Conservation (phyloP, 2,888 invertebrate species). For the Callinectes sapidus region DNA sequence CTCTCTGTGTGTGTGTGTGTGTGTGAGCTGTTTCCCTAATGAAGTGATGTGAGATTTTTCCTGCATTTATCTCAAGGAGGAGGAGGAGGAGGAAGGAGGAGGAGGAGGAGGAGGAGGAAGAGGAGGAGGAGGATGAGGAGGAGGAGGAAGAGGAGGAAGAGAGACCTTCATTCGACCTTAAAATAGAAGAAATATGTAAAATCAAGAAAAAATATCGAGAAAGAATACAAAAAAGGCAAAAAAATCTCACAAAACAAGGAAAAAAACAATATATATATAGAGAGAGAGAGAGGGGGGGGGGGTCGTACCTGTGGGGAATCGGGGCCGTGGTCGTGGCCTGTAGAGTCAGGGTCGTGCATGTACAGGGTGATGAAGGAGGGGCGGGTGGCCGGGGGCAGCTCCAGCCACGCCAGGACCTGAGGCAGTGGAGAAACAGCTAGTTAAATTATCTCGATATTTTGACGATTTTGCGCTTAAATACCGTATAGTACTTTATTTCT, state of each 20-base stretch:
- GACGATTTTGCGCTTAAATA: too few relatives aligned
- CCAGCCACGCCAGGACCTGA: conserved; percentile 74
- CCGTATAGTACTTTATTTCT: neutral
- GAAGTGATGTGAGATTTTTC: too few relatives aligned
- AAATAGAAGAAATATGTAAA: too few relatives aligned
- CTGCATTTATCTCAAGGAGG: too few relatives aligned
- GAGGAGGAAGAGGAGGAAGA: too few relatives aligned
- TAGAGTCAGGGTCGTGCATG: conserved; percentile 75
- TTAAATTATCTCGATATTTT: neutral
- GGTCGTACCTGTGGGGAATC: conserved; percentile 72
- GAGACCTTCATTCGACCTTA: too few relatives aligned
- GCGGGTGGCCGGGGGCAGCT: conserved; percentile 73
- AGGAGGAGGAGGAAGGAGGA: too few relatives aligned
- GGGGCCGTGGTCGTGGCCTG: conserved; percentile 74
- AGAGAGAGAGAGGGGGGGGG: neutral
- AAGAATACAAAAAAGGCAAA: neutral
- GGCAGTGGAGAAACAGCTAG: neutral
- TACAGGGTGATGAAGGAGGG: conserved; percentile 74
- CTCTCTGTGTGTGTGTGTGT: neutral
- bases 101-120: too few relatives aligned
- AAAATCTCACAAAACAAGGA: too few relatives aligned
- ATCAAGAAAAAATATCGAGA: neutral
- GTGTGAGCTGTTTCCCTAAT: neutral
- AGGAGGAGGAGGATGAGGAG: too few relatives aligned
- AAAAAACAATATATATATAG: neutral